Evolutionary conservation across 2,797 vertebrate genomes (phyloP).

Genomic region (Chaenodraco wilsoni): DNA sequence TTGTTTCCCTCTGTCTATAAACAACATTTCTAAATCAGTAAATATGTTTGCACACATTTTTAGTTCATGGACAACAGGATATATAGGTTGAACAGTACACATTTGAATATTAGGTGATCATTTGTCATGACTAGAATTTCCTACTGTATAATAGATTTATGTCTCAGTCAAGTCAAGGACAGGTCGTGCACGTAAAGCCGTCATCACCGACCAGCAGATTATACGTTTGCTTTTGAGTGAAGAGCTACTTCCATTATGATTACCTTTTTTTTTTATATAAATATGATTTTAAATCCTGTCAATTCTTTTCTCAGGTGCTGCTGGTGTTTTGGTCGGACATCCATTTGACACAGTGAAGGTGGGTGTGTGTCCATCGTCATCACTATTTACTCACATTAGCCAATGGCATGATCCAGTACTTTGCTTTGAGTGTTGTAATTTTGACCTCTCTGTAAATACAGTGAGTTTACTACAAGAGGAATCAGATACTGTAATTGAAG

Average conservation of each 20-base stretch:
- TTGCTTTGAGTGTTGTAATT: slow-evolving; percentile 20
- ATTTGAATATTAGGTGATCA: too few species aligned
- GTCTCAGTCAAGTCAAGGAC: slow-evolving; percentile 56
- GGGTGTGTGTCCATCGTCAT: slow-evolving; percentile 72
- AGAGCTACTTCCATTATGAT: neutral
- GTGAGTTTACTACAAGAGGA: neutral
- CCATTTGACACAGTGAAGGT: slow-evolving; percentile 98
- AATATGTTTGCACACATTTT: neutral
- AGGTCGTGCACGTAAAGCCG: too few species aligned
- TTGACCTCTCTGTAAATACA: slow-evolving; percentile 9
- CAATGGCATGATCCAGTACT: slow-evolving; percentile 9
- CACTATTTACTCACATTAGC: slow-evolving; percentile 32
- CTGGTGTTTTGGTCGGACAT: slow-evolving; percentile 96
- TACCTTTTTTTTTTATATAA: too few species aligned
- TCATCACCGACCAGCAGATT: slow-evolving; percentile 47
- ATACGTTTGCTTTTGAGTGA: slow-evolving; percentile 17
- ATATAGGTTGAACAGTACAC: too few species aligned
- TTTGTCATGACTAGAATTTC: neutral
- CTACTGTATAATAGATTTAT: slow-evolving; percentile 24
- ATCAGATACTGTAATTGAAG: neutral
- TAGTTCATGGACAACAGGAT: neutral
- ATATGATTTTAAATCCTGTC: neutral
- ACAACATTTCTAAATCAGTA: neutral
- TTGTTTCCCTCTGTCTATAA: neutral
- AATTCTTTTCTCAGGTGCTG: slow-evolving; percentile 86